Evolutionary conservation across 1,140 invertebrate genomes (phyloP).

Genomic region (Drosophila kohkoa): DNA sequence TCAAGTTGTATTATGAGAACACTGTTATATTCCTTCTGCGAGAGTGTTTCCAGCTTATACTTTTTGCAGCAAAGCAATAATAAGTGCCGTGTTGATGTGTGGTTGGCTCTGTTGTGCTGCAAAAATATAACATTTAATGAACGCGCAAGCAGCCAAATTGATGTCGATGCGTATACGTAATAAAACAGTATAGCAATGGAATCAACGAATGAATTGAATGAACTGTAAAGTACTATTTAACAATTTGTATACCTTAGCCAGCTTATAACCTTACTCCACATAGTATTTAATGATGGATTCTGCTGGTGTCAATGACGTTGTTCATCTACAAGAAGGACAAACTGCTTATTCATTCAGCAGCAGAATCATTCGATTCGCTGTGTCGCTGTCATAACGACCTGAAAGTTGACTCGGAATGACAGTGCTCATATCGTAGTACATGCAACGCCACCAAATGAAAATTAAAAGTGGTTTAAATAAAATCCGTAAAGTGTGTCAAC

Average conservation of each 20-base stretch:
- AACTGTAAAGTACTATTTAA: background rate
- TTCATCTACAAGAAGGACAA: background rate
- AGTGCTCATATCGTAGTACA: background rate
- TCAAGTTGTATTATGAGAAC: constrained; percentile 46
- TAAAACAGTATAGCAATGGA: background rate
- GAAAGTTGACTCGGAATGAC: background rate
- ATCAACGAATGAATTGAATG: background rate
- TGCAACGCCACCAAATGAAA: constrained; percentile 14
- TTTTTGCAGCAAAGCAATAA: constrained; percentile 51
- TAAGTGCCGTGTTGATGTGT: constrained; percentile 40
- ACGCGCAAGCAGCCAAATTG: constrained; percentile 4
- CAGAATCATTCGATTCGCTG: background rate
- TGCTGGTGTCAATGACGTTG: background rate
- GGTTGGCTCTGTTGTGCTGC: constrained; percentile 11
- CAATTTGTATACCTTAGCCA: background rate
- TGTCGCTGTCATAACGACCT: background rate
- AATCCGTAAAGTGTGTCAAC: constrained; percentile 69
- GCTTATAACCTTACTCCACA: background rate
- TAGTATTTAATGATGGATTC: background rate
- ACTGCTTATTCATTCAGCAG: constrained; percentile 1
- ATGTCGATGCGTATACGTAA: background rate
- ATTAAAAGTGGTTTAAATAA: constrained; percentile 62
- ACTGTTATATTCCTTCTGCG: background rate
- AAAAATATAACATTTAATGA: constrained; percentile 37
- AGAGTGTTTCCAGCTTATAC: constrained; percentile 14